Evolutionary conservation across 2,113 vertebrate genomes (phyloP).

Genomic region (Sigmodon hispidus): DNA sequence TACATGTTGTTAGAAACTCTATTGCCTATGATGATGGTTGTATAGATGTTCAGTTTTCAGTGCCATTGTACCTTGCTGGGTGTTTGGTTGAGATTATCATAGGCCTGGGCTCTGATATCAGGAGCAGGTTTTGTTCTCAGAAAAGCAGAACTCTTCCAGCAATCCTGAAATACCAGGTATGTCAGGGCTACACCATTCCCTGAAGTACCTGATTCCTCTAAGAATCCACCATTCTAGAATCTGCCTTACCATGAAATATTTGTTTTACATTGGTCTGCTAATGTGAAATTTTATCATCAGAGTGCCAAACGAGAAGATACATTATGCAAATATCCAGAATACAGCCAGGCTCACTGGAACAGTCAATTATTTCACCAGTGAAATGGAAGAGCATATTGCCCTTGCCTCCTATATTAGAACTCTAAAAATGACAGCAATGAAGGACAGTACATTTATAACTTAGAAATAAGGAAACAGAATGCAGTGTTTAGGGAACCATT

Average conservation of each 20-base stretch:
- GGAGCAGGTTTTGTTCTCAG: no score
- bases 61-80: background rate
- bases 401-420: background rate
- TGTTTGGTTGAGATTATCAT: background rate
- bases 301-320: background rate
- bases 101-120: background rate
- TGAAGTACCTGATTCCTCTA: background rate
- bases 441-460: background rate
- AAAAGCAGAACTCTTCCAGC: background rate
- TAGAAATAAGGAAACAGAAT: background rate
- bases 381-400: background rate
- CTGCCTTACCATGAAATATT: background rate
- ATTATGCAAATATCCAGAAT: background rate
- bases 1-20: background rate
- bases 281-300: background rate
- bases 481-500: background rate
- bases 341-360: background rate
- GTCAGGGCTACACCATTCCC: background rate
- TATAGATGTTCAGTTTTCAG: background rate
- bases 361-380: background rate
- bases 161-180: background rate
- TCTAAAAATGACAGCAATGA: background rate
- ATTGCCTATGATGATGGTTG: background rate
- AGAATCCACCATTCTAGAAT: background rate
- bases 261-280: background rate